Evolutionary conservation across 2,888 invertebrate genomes (phyloP), one percentile per base, ranked within the genome.

Genomic region (Lasius platythorax): DNA sequence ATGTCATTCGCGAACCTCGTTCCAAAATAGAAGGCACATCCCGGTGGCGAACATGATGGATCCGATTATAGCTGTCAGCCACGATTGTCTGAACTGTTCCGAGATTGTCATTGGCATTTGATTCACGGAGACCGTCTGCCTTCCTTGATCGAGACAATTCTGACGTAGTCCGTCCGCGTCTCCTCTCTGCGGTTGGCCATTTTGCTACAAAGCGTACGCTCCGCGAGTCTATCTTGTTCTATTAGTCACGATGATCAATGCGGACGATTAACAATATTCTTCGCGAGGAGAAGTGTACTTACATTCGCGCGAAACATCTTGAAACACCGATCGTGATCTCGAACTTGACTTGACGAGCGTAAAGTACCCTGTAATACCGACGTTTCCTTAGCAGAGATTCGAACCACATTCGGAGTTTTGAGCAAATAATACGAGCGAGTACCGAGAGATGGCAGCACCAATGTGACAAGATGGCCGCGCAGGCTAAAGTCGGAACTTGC

Each of bases 1-100:
- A 50, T 50, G 4, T 50, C 2, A 40, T 79, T 46, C n/a, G 50
- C 76, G 75, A 78, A 98, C 98, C 96, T 98, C 98, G 94, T 98
- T 98, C 98, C 98, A 98, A 93, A 97, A 96, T 73, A 98, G 95
- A 33, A 98, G 96, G 92, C 96, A 97, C 89, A 96, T 96, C 50
- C 98, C 98, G 56, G 96, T 96, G 43, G 96, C 94, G 93, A 97
- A 97, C 66, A 98, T 95, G 76, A 96, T 92, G 56, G 96, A 94
- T 75, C 98, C 98, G 86, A 98, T 96, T 30, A 97, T 93, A 70
- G 97, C 97, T 56, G 97, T 97, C 5, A 97, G 93, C 98, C 98
- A 98, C 85, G 96, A 97, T 92, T 96, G 96, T 92, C 96, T 96
- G 88, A 97, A 97, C 92, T 97, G 97, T 90, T 96, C 96, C 3